Conservation (phyloP, 2,797 vertebrate genomes). For the Momotus momota region DNA sequence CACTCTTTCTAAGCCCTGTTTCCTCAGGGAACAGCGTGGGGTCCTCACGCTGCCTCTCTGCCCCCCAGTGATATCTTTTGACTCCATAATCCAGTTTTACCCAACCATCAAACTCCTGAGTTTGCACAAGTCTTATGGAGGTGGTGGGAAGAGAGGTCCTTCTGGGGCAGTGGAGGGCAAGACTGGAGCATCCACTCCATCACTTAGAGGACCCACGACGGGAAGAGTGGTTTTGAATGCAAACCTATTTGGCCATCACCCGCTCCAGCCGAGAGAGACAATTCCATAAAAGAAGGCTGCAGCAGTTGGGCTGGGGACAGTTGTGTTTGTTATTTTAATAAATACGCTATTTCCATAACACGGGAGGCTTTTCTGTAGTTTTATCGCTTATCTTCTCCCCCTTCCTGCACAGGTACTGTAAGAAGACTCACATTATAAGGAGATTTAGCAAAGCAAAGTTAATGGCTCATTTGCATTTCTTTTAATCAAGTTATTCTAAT, state of each 20-base stretch:
- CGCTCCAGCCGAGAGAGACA: background rate
- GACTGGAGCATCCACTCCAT: background rate
- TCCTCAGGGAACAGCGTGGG: background rate
- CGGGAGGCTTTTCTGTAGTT: background rate
- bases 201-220: background rate
- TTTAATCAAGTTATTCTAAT: slow-evolving; percentile 58
- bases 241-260: background rate
- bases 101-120: background rate
- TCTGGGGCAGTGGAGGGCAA: background rate
- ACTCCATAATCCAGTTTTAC: background rate
- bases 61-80: background rate
- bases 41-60: rapidly evolving
- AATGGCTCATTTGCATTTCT: slow-evolving; percentile 21
- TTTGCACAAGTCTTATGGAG: background rate
- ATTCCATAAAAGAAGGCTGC: background rate
- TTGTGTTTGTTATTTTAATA: background rate
- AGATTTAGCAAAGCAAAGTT: background rate
- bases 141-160: background rate
- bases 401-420: background rate
- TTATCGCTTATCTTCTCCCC: background rate
- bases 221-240: background rate
- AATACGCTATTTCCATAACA: background rate
- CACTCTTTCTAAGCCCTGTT: background rate
- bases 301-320: background rate
- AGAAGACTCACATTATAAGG: background rate